Conservation (phyloP, 2,888 invertebrate genomes). For the Zaprionus lineosus region DNA sequence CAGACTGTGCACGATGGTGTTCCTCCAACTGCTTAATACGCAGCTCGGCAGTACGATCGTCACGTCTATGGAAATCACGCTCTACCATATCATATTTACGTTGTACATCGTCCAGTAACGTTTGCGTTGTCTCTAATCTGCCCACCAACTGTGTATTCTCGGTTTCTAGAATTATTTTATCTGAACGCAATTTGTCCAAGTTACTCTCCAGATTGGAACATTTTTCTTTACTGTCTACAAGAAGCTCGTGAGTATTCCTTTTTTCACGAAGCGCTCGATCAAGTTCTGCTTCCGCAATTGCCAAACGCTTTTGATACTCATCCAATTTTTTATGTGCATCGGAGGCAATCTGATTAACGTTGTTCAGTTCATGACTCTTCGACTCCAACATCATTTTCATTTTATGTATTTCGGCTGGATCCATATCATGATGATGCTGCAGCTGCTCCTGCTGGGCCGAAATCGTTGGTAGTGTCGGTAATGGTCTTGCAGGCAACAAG, state of each 20-base stretch:
- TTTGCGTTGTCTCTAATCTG: constrained; percentile 84
- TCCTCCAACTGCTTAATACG: constrained; percentile 83
- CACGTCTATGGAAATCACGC: constrained; percentile 73
- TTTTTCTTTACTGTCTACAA: constrained; percentile 83
- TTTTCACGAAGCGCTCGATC: constrained; percentile 85
- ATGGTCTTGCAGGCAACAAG: constrained; percentile 38
- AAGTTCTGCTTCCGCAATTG: constrained; percentile 85
- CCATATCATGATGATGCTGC: constrained; percentile 8
- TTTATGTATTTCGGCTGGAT: constrained; percentile 63
- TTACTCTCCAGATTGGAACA: constrained; percentile 80
- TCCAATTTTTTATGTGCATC: constrained; percentile 71
- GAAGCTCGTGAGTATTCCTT: constrained; percentile 86
- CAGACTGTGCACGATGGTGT: constrained; percentile 83
- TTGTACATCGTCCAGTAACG: constrained; percentile 84
- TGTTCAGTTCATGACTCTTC: constrained; percentile 82
- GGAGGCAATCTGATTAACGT: constrained; percentile 81
- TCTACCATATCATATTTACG: constrained; percentile 82
- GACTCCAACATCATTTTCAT: constrained; percentile 83
- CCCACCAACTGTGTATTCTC: constrained; percentile 84
- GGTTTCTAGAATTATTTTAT: constrained; percentile 81
- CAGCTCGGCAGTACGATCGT: constrained; percentile 77
- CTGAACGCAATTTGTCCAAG: constrained; percentile 78
- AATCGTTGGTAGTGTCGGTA: constrained; percentile 15
- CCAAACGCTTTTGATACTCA: constrained; percentile 85
- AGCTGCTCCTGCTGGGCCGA: constrained; percentile 13